Conservation (phyloP, 2,113 vertebrate species). For the Pterocles burchelli region DNA sequence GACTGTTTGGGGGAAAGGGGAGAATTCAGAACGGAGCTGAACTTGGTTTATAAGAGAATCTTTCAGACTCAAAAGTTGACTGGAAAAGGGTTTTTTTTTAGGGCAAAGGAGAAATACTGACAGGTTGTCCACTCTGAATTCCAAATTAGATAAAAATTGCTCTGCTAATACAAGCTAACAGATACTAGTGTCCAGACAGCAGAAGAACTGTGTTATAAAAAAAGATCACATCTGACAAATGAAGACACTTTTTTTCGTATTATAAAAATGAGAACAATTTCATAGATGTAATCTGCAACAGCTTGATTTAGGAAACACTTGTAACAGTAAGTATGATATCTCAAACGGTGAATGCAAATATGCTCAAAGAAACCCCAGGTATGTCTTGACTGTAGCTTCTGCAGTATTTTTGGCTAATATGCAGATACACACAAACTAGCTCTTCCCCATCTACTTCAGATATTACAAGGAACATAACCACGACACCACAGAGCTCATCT, state of each 20-base stretch:
- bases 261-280: neutral
- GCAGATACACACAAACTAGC: neutral
- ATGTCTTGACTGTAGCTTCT: neutral
- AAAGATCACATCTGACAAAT: neutral
- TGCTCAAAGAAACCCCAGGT: neutral
- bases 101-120: neutral
- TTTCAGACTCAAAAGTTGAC: neutral
- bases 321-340: neutral
- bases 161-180: neutral
- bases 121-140: neutral
- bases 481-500: conserved; percentile 1
- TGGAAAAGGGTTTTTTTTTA: neutral
- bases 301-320: neutral
- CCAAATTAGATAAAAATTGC: neutral
- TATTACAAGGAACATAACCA: conserved; percentile 17
- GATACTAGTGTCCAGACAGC: neutral
- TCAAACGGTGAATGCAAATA: neutral
- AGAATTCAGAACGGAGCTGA: neutral
- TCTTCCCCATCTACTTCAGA: conserved; percentile 16
- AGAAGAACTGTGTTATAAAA: neutral
- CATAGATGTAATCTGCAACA: neutral
- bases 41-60: neutral
- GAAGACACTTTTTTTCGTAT: neutral
- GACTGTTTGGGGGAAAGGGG: neutral
- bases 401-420: neutral